phyloP scores from a whole-genome alignment of 2,797 vertebrate genomes.

The Synaphobranchus kaupii region DNA sequence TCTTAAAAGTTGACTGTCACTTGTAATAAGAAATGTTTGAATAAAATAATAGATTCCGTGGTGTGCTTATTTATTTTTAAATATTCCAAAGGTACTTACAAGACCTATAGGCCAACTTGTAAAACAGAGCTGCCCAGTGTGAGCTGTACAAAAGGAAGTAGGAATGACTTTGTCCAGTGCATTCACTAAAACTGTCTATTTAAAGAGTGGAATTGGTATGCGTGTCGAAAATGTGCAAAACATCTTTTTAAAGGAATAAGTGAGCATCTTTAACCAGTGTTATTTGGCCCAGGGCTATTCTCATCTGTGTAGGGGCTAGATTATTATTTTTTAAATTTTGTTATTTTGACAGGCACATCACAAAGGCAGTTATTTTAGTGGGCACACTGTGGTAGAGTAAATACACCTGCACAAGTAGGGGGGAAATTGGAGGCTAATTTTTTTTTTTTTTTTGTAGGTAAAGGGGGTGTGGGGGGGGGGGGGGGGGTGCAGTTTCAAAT shows the following conservation, averaged over 20 bases:
- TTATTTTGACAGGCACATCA: background rate
- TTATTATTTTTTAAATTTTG: too few species aligned
- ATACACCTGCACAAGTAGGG: background rate
- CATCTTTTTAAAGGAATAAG: background rate
- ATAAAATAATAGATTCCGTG: conserved; percentile 46
- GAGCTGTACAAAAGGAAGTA: too few species aligned
- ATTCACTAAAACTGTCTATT: background rate
- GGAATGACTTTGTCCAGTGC: background rate
- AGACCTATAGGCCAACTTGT: background rate
- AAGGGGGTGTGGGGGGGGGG: too few species aligned
- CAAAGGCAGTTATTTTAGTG: background rate
- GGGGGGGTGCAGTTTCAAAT: conserved; percentile 41
- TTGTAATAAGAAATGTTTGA: conserved; percentile 57
- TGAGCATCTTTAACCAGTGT: background rate
- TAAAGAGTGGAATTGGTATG: background rate
- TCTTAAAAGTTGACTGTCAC: conserved; percentile 53
- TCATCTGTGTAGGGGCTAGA: background rate
- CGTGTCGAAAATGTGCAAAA: background rate
- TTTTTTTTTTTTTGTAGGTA: background rate
- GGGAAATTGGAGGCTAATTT: background rate
- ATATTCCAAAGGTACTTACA: background rate
- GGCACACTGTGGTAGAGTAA: background rate
- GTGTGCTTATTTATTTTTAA: conserved; percentile 2
- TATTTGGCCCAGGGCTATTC: too few species aligned
- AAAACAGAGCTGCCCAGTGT: background rate